Evolutionary conservation across 2,888 invertebrate species (phyloP), one percentile per base, ranked within the genome.

Genomic region (Nomada lathburiana): DNA sequence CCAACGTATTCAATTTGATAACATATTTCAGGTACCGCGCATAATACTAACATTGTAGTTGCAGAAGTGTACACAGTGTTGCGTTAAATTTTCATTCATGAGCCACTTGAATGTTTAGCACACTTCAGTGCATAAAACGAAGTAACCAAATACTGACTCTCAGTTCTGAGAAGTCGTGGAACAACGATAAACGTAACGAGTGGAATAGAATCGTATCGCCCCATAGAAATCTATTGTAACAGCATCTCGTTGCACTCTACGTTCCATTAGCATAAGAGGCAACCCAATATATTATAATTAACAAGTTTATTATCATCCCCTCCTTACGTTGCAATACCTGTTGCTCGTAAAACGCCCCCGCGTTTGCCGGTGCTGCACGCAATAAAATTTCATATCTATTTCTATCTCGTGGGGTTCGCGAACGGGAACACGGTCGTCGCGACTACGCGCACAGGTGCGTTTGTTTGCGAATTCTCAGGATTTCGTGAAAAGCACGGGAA

Each of bases 331-430:
- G 42, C 55, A 13, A 42, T 68, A 73, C 44, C 64, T 73, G 72
- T 73, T 73, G 72, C 72, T 64, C 64, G 72, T 64, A 73, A 73
- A 73, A 73, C 53, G 13, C 9, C 18, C 44, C 10, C 26, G 23
- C 23, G 55, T 64, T 64, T 55, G 64, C 62, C 71, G 50, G 36
- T 20, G 55, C 1, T 10, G 64, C 11, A 7, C 26, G 55, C 72
- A 64, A 73, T 73, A 73, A 73, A 73, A 73, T 73, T 73, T 64
- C 72, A 64, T 64, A 73, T 64, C 72, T 29, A 60, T 62, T 64
- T 29, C 55, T n/a, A 26, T 44, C 42, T 62, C 62, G 52, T 18
- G 18, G 23, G 42, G 42, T 57, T 62, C 29, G 36, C 20, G 20
- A 62, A 62, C 62, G 62, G 53, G 68, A 52, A 52, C 67, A 26